Evolutionary conservation across 2,797 vertebrate genomes (phyloP).

Genomic region (Acrossocheilus fasciatus): DNA sequence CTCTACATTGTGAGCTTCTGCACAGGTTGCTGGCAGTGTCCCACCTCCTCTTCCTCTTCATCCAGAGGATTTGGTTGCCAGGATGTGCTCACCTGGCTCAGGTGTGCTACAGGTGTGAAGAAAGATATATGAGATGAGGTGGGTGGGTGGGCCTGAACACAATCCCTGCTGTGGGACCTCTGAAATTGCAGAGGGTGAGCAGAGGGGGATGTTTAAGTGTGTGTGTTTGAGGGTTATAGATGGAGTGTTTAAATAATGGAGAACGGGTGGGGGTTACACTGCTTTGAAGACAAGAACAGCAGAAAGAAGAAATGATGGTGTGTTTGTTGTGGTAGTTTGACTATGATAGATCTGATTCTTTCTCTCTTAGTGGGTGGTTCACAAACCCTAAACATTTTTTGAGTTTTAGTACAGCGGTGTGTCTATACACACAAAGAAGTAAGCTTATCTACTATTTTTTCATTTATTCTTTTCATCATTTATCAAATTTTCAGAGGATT

Average conservation of each 20-base stretch:
- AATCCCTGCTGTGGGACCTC: constrained; percentile 27
- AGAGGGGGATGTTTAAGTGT: background rate
- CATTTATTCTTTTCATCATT: background rate
- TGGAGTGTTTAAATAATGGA: constrained; percentile 22
- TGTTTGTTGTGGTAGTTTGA: constrained; percentile 59
- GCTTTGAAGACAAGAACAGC: constrained; percentile 35
- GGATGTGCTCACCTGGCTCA: constrained; percentile 37
- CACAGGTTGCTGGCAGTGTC: background rate
- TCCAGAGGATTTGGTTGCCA: constrained; percentile 27
- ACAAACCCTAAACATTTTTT: constrained; percentile 39
- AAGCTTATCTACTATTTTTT: background rate
- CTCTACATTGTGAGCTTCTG: background rate
- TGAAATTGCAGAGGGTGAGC: constrained; percentile 16
- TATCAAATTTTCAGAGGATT: background rate
- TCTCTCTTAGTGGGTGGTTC: constrained; percentile 59
- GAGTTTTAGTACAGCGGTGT: constrained; percentile 30
- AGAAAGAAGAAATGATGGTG: constrained; percentile 34
- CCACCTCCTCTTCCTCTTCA: background rate
- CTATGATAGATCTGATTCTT: constrained; percentile 49
- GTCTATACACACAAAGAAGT: background rate
- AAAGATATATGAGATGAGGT: constrained; percentile 39
- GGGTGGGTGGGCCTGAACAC: constrained; percentile 41
- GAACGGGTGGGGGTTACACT: constrained; percentile 13
- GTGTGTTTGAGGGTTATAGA: constrained; percentile 4
- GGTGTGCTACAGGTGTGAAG: constrained; percentile 44